A percentile compares a stretch with the other conserved stretches of the same genome.
Evolutionary conservation across 2,113 vertebrate species (phyloP).

Genomic region (Equus przewalskii): DNA sequence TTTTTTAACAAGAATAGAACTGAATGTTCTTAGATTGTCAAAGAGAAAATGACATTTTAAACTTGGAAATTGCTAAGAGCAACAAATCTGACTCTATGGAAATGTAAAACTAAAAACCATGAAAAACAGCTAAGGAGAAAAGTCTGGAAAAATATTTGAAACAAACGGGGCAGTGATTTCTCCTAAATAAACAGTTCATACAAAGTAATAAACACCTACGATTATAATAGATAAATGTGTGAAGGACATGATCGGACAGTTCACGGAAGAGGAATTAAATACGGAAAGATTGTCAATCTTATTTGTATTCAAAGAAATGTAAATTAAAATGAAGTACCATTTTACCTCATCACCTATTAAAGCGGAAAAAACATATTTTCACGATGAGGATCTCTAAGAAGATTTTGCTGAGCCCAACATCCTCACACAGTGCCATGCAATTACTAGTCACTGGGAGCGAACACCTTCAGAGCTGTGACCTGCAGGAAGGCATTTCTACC

Average conservation of each 20-base stretch:
- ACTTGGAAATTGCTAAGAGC: neutral
- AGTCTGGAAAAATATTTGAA: neutral
- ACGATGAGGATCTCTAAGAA: neutral
- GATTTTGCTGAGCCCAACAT: no score
- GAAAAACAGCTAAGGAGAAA: neutral
- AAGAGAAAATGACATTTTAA: conserved; percentile 35
- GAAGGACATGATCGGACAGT: neutral
- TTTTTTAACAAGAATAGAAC: neutral
- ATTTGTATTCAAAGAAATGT: neutral
- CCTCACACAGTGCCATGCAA: no score
- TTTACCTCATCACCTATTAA: neutral
- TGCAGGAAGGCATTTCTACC: neutral
- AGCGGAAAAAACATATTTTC: neutral
- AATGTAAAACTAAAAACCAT: neutral
- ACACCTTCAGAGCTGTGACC: neutral
- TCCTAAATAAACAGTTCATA: neutral
- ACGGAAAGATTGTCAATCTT: neutral
- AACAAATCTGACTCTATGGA: neutral
- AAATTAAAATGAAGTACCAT: neutral
- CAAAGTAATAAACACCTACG: neutral
- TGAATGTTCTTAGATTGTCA: neutral
- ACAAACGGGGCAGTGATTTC: neutral
- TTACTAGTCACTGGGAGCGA: neutral
- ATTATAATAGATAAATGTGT: neutral
- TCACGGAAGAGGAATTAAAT: neutral